Evolutionary conservation across 2,888 invertebrate species (phyloP), one percentile per base, ranked within the genome.

Genomic region (Rhopalosiphum nymphaeae): DNA sequence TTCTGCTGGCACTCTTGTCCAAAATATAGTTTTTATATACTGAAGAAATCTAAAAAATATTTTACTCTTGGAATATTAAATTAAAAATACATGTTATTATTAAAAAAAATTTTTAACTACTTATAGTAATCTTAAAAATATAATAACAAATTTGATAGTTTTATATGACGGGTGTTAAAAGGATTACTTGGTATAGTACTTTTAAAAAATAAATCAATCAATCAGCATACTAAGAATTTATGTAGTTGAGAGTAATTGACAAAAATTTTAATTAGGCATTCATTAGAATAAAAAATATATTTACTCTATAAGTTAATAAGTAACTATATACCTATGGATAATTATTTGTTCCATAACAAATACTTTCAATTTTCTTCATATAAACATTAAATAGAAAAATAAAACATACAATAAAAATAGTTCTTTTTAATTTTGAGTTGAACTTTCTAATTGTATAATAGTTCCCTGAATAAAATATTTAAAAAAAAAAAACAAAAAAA

Each of bases 331-430:
- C n/a, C 16, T 36, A 56, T 26, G 56, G 26, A 86, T 36, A 87
- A 85, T 61, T 57, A 78, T 92, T 78, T n/a, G 78, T 92, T 36
- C 10, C 42, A 78, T 78, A 92, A 21, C 67, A 92, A 88, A 67
- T 88, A 88, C 53, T 88, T 67, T 5, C 7, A 1, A 87, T 88
- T 44, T 53, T 5, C 87, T 67, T n/a, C 53, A 49, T 87, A 25
- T 44, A 78, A 44, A n/a, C 10, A 78, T 78, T 36, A 49, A 93
- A 89, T 84, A 93, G 25, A 89, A 94, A 91, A 94, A 94, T 49
- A 91, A 89, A 94, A 94, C 90, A 56, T 91, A 91, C 53, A 94
- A 94, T 94, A 94, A 90, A 94, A 94, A 94, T 94, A 94, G 86
- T 94, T 94, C 29, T 90, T 90, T 92, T 89, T 89, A 93, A 89